These are phyloP conservation scores for Ceratotherium simum DNA, from an alignment of 2,113 vertebrate genomes.

Conservation along the genomic window DNA sequence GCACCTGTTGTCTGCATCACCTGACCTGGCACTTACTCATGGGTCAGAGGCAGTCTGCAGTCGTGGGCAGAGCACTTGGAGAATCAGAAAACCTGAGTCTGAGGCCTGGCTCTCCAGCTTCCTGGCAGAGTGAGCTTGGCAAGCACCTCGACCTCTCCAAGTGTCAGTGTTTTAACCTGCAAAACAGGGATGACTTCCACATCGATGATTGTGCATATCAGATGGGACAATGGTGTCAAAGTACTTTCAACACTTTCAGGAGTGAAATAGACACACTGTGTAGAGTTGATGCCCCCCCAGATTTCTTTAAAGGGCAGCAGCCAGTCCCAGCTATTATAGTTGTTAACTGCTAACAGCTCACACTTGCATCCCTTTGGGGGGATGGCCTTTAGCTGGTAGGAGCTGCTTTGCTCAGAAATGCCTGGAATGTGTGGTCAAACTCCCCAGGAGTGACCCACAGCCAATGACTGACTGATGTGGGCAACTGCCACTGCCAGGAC, in stretches of 20 bases:
- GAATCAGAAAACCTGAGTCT: too few relatives aligned
- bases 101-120: background rate
- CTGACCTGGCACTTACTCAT: background rate
- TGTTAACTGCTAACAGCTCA: background rate
- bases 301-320: background rate
- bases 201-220: background rate
- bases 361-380: background rate
- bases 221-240: background rate
- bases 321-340: background rate
- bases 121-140: background rate
- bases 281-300: background rate
- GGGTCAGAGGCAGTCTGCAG: background rate
- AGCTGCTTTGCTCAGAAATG: background rate
- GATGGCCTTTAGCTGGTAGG: background rate
- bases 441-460: background rate
- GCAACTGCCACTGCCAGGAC: background rate
- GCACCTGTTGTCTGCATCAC: background rate
- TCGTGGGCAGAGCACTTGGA: background rate
- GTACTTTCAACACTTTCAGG: background rate
- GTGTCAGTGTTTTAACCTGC: background rate
- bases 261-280: fast-evolving
- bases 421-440: background rate
- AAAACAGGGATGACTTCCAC: background rate
- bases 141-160: background rate
- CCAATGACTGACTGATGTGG: fast-evolving